Percentiles rank a stretch among this genome's conserved stretches.
phyloP scores from a whole-genome alignment of 2,113 vertebrate species.

The Leptosomus discolor region DNA sequence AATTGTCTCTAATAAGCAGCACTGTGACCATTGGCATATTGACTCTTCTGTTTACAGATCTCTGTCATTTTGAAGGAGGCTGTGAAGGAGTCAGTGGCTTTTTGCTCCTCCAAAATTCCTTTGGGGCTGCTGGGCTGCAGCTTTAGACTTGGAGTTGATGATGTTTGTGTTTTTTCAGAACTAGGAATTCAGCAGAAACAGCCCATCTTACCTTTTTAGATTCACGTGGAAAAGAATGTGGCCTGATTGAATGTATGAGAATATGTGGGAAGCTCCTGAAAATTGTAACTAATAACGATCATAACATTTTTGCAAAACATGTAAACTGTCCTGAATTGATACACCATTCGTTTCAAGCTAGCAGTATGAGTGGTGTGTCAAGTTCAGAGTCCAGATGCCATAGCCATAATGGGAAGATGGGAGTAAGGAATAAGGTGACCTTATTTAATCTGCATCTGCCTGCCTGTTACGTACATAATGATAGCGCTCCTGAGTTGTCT shows the following conservation, averaged over 20 bases:
- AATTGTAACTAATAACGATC: not conserved
- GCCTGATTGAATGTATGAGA: not conserved
- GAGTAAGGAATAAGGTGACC: not conserved
- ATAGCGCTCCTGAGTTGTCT: not conserved
- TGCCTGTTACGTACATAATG: not conserved
- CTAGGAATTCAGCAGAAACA: not conserved
- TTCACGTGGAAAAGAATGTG: not conserved
- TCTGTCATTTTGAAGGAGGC: slow-evolving; percentile 9
- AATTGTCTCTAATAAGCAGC: not conserved
- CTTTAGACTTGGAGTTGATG: not conserved
- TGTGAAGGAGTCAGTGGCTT: slow-evolving; percentile 12
- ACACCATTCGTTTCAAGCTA: not conserved
- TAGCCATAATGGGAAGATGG: not conserved
- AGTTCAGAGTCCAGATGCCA: not conserved
- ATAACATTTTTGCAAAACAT: not conserved
- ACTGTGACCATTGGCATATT: not conserved
- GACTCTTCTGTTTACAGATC: slow-evolving; percentile 15
- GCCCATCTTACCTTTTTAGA: not conserved
- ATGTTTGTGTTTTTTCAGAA: not conserved
- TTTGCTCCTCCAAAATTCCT: slow-evolving; percentile 10
- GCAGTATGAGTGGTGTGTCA: not conserved
- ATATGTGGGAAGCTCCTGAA: not conserved
- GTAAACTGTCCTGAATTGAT: not conserved
- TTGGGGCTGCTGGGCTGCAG: not conserved
- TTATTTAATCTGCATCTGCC: slow-evolving; percentile 8